Evolutionary conservation across 2,888 invertebrate genomes (phyloP), one percentile per base, ranked within the genome.

Genomic region (Philhelius pedissequus): DNA sequence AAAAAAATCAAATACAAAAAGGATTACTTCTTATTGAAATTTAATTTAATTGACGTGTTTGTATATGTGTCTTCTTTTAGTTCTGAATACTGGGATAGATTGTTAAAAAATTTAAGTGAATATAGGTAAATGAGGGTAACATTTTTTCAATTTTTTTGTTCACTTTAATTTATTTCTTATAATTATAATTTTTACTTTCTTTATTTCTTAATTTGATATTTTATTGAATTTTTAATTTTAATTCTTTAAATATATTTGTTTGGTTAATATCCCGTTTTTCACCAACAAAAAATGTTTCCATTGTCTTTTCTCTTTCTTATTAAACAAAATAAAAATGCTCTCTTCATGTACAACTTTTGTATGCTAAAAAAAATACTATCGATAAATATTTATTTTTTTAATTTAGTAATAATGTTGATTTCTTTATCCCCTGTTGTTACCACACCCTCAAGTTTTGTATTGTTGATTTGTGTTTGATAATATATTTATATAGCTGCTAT

Each of bases 31-130:
- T 70, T 27, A 79, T 60, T 79, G 30, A 75, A 83, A 83, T 66
- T 74, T 70, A 83, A 68, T 80, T 84, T 84, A 84, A 86, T 82
- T 86, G 86, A 86, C 86, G 86, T 83, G 80, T 81, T 86, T 86
- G 86, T 88, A 86, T 87, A 89, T 90, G 82, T 87, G 83, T 87
- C 86, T 88, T 89, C 90, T 91, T 91, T 90, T 91, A 92, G 92
- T 92, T 91, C 91, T 89, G 92, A 92, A 89, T 91, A 92, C 91
- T 92, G 92, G 92, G 92, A 92, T 91, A 91, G 90, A 91, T 91
- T 92, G 91, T 90, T 92, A 90, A 92, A 91, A 90, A 92, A 90
- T 91, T 91, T 92, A 90, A 90, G 90, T 90, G 91, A 92, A 90
- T 91, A 91, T 91, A 91, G 91, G 91, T 91, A 92, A 91, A 89